Evolutionary conservation across 2,113 vertebrate genomes (phyloP), one percentile per base, ranked within the genome.

Genomic region (Caretta caretta): DNA sequence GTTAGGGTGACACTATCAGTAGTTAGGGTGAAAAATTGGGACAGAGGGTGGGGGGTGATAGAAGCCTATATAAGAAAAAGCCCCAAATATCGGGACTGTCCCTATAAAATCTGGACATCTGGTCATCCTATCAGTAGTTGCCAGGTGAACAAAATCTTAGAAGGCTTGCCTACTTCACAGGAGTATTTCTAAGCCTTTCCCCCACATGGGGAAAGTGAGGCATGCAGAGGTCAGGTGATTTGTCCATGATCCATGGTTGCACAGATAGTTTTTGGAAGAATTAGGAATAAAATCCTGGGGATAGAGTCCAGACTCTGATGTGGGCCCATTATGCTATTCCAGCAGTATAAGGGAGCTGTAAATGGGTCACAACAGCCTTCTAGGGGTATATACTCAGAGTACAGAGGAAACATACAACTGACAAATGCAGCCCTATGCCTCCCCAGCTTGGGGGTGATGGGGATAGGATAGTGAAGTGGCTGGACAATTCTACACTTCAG

Each of bases 211-310:
- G 25, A 91, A 35, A 8, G 3, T 62, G 35, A 2, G 1, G 56
- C 89, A 87, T 62, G 89, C 27, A 65, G 20, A 25, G 89, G 10
- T 31, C 50, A 10, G 3, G 4, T 51, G 5, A 79, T 59, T 78
- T 88, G 48, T 9, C 56, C 49, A 27, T 83, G 2, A 13, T 57
- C 10, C 49, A 27, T 83, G 2, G 16, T 57, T 8, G 75, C 65
- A 69, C 13, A 80, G 14, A 35, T 50, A 1, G 0, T 86, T 85
- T 91, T 49, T 80, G 27, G 22, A 85, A 91, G 53, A 83, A 92
- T 76, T 50, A 59, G 17, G 0, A 54, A 92, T 86, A 78, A 90
- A 62, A 3, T 5, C 3, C 24, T 46, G 0, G 0, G 81, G 10
- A 50, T 65, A 24, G 80, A 42, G 2, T 7, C 35, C 17, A 46